These are phyloP conservation scores for Tachysurus vachellii DNA, from an alignment of 2,113 vertebrate genomes.

Conservation along the genomic window DNA sequence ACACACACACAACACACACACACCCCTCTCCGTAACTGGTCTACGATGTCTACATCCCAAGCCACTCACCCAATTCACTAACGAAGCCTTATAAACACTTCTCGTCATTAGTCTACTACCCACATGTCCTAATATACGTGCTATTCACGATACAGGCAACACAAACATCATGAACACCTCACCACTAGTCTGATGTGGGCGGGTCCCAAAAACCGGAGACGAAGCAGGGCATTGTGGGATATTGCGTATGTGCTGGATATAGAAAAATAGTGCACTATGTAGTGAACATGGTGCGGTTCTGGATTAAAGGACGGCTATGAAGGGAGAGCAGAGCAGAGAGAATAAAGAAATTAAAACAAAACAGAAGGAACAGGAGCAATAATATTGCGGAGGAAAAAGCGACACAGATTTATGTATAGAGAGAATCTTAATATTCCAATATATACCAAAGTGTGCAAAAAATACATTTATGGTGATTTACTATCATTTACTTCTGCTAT, in stretches of 20 bases:
- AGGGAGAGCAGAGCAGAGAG: background rate
- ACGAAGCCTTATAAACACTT: background rate
- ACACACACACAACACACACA: background rate
- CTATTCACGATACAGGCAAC: background rate
- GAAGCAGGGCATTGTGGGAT: background rate
- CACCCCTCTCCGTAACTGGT: background rate
- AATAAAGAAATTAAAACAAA: background rate
- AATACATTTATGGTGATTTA: conserved; percentile 59
- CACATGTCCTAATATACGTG: background rate
- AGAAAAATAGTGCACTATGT: background rate
- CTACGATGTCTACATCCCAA: background rate
- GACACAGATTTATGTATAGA: background rate
- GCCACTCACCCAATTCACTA: background rate
- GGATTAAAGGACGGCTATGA: background rate
- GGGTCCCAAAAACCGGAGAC: background rate
- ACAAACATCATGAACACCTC: background rate
- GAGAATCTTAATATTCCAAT: conserved; percentile 2
- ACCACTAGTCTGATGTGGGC: background rate
- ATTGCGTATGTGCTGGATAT: background rate
- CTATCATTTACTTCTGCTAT: conserved; percentile 47
- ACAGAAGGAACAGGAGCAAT: too few species aligned
- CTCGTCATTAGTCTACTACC: too few species aligned
- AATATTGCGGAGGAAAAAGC: background rate
- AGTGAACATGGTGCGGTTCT: background rate
- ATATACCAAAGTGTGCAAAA: conserved; percentile 56